Evolutionary conservation across 92 coral and sea anemone genomes (phyloP).

Genomic region (Parazoanthus darwini): DNA sequence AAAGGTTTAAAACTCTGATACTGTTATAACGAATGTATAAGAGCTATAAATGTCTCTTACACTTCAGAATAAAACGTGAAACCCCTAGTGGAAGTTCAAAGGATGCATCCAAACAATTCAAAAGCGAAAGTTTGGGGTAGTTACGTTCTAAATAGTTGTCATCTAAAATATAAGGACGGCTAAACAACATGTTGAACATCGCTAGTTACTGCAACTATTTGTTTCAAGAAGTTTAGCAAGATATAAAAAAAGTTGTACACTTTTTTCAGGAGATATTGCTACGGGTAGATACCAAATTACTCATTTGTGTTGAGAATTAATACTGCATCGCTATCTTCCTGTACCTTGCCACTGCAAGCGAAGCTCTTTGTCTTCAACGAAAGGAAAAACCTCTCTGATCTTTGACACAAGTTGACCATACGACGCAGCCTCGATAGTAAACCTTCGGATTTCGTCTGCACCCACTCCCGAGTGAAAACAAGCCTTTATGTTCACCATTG

Average conservation of each 20-base stretch:
- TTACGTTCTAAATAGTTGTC: not conserved
- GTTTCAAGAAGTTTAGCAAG: not conserved
- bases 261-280: too few species aligned
- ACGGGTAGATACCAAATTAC: too few species aligned
- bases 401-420: constrained; percentile 45
- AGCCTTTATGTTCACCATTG: constrained; percentile 16
- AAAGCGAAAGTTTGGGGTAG: not conserved
- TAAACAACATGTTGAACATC: not conserved
- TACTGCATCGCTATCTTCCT: not conserved
- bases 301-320: not conserved
- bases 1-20: too few species aligned
- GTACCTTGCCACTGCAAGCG: constrained; percentile 55
- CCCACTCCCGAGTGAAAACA: constrained; percentile 12
- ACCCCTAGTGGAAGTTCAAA: too few species aligned
- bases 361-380: constrained; percentile 43
- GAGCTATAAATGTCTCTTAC: too few species aligned
- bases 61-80: too few species aligned
- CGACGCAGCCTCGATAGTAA: constrained; percentile 34
- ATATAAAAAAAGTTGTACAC: too few species aligned
- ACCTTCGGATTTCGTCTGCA: constrained; percentile 50
- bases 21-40: too few species aligned
- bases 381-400: constrained; percentile 52
- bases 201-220: not conserved
- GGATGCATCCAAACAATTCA: not conserved
- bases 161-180: not conserved